Percentiles rank a stretch among this genome's conserved stretches.
Evolutionary conservation across 2,888 invertebrate genomes (phyloP).

Genomic region (Xylota sylvarum): DNA sequence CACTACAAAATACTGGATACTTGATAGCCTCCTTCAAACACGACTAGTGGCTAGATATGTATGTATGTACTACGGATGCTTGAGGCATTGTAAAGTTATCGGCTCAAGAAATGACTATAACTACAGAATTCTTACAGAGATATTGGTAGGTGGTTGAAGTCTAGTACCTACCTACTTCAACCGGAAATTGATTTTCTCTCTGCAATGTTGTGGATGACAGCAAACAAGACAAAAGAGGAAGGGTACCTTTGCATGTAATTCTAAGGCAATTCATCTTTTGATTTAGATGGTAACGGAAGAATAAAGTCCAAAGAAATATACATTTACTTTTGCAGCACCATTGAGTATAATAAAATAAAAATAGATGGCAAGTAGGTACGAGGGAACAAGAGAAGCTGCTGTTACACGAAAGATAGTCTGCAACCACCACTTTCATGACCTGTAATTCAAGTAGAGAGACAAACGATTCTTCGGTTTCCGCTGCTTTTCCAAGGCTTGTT

Average conservation of each 20-base stretch:
- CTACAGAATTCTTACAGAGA: not conserved
- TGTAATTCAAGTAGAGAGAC: too few relatives aligned
- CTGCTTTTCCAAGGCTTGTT: too few relatives aligned
- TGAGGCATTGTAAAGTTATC: not conserved
- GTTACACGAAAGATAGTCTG: too few relatives aligned
- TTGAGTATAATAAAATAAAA: too few relatives aligned
- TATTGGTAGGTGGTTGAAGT: not conserved
- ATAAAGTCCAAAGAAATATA: too few relatives aligned
- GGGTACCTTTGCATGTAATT: too few relatives aligned
- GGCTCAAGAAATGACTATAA: not conserved
- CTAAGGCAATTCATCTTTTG: not conserved
- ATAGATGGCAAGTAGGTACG: too few relatives aligned
- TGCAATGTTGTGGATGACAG: not conserved
- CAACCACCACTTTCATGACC: too few relatives aligned
- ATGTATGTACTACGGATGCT: not conserved
- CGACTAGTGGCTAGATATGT: not conserved
- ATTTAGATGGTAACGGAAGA: not conserved
- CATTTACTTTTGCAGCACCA: too few relatives aligned
- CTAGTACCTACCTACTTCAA: not conserved
- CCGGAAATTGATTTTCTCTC: slow-evolving; percentile 3
- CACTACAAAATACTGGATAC: not conserved
- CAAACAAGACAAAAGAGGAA: not conserved
- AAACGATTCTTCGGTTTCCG: too few relatives aligned
- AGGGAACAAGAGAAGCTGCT: too few relatives aligned
- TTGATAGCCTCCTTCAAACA: not conserved